phyloP scores from a whole-genome alignment of 2,797 vertebrate species.

The Scyliorhinus canicula region DNA sequence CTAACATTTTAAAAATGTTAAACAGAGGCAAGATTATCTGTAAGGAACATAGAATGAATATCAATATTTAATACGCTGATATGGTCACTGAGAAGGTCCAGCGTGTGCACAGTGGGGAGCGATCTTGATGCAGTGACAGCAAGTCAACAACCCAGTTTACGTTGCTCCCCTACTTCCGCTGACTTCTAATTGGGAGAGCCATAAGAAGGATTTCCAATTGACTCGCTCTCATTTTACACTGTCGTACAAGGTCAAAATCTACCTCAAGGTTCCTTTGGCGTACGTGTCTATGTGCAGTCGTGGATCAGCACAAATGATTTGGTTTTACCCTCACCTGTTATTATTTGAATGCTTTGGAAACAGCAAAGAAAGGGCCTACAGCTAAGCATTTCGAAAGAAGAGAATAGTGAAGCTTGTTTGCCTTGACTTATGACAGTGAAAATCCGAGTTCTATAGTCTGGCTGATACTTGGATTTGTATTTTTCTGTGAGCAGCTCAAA shows the following conservation, averaged over 20 bases:
- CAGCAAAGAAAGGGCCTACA: neutral
- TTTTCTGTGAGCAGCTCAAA: no score
- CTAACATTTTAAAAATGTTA: neutral
- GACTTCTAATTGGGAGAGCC: neutral
- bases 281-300: neutral
- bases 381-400: neutral
- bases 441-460: neutral
- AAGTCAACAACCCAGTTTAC: neutral
- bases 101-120: neutral
- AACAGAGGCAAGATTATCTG: neutral
- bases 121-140: neutral
- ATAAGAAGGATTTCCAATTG: neutral
- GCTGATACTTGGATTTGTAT: no score
- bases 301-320: neutral
- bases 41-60: neutral
- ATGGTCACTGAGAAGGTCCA: no score
- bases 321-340: neutral
- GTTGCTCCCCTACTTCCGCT: neutral
- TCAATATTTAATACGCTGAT: neutral
- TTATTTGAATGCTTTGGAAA: neutral
- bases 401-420: neutral
- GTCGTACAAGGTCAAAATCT: neutral
- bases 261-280: no score
- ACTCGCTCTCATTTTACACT: neutral
- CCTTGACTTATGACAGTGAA: neutral